Evolutionary conservation across 2,888 invertebrate species (phyloP).

Genomic region (Drosophila emarginata): DNA sequence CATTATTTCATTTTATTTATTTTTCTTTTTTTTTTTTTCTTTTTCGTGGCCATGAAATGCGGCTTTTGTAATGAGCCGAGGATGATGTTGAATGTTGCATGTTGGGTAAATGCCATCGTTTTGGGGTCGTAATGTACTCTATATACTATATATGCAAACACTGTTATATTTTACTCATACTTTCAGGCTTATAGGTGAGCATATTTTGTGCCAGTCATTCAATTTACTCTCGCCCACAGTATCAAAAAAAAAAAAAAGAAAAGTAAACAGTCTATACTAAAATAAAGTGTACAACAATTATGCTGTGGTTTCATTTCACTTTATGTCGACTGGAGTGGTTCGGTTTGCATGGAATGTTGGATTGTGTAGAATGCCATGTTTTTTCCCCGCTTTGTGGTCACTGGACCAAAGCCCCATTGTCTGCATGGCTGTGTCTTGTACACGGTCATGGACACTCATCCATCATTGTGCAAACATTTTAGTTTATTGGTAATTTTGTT

Average conservation of each 20-base stretch:
- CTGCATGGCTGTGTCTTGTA: constrained; percentile 6
- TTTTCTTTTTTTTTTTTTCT: not conserved
- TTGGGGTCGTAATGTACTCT: not conserved
- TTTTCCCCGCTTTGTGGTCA: constrained; percentile 29
- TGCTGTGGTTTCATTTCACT: constrained; percentile 46
- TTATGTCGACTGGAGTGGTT: not conserved
- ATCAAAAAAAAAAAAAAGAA: not conserved
- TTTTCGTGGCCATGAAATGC: constrained; percentile 47
- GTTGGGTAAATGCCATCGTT: constrained; percentile 31
- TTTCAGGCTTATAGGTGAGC: too few relatives aligned
- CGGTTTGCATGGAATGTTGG: not conserved
- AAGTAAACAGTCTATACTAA: constrained; percentile 17
- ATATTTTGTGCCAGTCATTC: constrained; percentile 56
- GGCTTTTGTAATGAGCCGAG: constrained; percentile 69
- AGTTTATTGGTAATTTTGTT: constrained; percentile 43
- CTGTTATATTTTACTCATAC: too few relatives aligned
- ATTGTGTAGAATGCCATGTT: not conserved
- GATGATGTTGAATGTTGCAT: constrained; percentile 56
- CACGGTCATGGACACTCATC: constrained; percentile 17
- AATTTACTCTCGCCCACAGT: constrained; percentile 33
- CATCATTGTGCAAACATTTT: constrained; percentile 44
- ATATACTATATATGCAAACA: not conserved
- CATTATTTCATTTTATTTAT: not conserved
- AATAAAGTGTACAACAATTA: constrained; percentile 62
- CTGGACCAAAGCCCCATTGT: constrained; percentile 20